phyloP scores from a whole-genome alignment of 2,797 vertebrate species.

The Syngnathus acus region DNA sequence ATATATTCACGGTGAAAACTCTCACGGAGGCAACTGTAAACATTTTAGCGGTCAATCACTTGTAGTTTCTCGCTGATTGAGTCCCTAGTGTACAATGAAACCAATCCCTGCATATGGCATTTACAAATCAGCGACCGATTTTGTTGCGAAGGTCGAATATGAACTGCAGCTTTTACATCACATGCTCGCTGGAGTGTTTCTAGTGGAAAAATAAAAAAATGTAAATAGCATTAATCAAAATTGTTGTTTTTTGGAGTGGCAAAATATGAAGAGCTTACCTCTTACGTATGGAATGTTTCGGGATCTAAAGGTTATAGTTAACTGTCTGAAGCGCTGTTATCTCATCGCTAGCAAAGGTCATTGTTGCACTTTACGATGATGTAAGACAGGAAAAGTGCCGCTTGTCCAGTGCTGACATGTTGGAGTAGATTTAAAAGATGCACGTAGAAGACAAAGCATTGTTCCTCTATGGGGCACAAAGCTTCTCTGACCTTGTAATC shows the following conservation, averaged over 20 bases:
- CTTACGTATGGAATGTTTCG: background rate
- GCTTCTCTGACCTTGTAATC: background rate
- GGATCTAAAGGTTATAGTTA: background rate
- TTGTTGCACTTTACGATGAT: background rate
- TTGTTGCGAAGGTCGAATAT: conserved; percentile 56
- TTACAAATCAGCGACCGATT: conserved; percentile 47
- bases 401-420: background rate
- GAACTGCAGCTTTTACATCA: conserved; percentile 49
- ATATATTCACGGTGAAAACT: background rate
- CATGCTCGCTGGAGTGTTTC: conserved; percentile 37
- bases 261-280: too few relatives aligned
- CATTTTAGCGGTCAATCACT: background rate
- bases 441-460: background rate
- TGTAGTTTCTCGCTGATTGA: background rate
- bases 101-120: conserved; percentile 32
- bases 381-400: background rate
- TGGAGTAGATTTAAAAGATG: background rate
- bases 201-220: conserved; percentile 36
- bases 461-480: background rate
- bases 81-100: too few relatives aligned
- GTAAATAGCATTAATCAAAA: too few relatives aligned
- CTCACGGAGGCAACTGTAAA: background rate
- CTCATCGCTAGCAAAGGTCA: background rate
- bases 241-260: too few relatives aligned
- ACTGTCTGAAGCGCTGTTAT: background rate